Percentiles rank a stretch among this genome's conserved stretches.
Conservation (phyloP, 37 sponge, comb jelly and placozoan species). For the Eunapius fragilis region DNA sequence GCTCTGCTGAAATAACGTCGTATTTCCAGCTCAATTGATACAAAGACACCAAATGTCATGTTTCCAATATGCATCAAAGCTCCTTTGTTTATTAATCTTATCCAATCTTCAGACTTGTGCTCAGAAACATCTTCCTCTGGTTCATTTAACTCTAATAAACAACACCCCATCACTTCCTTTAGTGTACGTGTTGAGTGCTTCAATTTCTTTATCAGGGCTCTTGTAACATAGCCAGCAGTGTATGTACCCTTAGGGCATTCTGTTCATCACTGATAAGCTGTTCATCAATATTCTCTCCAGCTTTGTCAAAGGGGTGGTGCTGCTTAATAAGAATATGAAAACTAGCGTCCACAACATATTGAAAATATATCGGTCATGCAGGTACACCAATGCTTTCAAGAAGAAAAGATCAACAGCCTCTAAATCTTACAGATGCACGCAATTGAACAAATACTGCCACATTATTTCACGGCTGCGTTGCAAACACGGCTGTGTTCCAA, state of each 20-base stretch:
- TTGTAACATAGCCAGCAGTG: constrained; percentile 5
- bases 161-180: neutral
- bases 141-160: neutral
- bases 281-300: neutral
- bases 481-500: too few relatives aligned
- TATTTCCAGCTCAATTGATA: neutral
- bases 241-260: constrained; percentile 12
- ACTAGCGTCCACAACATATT: neutral
- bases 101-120: neutral
- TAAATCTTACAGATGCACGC: constrained; percentile 1
- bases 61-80: constrained; percentile 5
- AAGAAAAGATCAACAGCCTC: neutral
- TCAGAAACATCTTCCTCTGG: neutral
- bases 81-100: neutral
- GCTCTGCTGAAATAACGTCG: neutral
- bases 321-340: neutral
- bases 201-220: neutral
- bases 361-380: neutral
- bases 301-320: neutral
- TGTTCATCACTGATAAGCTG: neutral
- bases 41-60: constrained; percentile 3
- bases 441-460: too few relatives aligned
- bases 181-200: neutral
- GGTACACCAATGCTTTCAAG: neutral
- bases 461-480: too few relatives aligned